These are phyloP conservation scores for Acanthurus leucopareius DNA, from an alignment of 2,797 vertebrate species.

Conservation along the genomic window DNA sequence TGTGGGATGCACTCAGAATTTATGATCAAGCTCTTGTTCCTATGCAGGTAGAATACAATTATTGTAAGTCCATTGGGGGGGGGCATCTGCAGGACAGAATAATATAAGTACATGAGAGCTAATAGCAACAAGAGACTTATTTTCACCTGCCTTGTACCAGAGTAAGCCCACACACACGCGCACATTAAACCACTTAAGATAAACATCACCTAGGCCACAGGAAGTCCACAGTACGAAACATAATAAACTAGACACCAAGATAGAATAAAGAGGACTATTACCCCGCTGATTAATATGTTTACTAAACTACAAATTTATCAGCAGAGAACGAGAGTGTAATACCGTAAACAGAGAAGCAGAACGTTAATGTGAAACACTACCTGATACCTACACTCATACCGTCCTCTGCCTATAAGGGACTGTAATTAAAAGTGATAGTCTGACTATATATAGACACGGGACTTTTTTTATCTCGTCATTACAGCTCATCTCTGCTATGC, in stretches of 20 bases:
- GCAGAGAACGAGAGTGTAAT: not conserved
- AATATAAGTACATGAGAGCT: not conserved
- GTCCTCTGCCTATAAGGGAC: conserved; percentile 35
- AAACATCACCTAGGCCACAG: conserved; percentile 12
- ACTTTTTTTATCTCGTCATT: conserved; percentile 49
- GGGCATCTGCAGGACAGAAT: not conserved
- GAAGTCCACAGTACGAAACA: not conserved
- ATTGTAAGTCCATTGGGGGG: not conserved
- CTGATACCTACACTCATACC: conserved; percentile 39
- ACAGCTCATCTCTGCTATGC: conserved; percentile 68
- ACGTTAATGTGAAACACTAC: conserved; percentile 14
- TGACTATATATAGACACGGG: conserved; percentile 72
- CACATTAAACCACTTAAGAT: not conserved
- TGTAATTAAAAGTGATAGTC: conserved; percentile 51
- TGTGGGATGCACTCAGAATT: not conserved
- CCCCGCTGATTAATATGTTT: conserved; percentile 7
- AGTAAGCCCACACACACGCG: conserved; percentile 16
- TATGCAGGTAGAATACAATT: not conserved
- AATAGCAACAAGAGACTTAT: conserved; percentile 16
- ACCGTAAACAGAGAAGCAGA: not conserved
- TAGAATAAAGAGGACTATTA: conserved; percentile 9
- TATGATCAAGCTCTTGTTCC: not conserved
- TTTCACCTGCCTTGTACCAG: conserved; percentile 23
- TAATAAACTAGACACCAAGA: not conserved
- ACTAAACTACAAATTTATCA: conserved; percentile 17